Percentiles rank a stretch among this genome's conserved stretches.
Evolutionary conservation across 1,140 invertebrate genomes (phyloP).

Genomic region (Drosophila pandora): DNA sequence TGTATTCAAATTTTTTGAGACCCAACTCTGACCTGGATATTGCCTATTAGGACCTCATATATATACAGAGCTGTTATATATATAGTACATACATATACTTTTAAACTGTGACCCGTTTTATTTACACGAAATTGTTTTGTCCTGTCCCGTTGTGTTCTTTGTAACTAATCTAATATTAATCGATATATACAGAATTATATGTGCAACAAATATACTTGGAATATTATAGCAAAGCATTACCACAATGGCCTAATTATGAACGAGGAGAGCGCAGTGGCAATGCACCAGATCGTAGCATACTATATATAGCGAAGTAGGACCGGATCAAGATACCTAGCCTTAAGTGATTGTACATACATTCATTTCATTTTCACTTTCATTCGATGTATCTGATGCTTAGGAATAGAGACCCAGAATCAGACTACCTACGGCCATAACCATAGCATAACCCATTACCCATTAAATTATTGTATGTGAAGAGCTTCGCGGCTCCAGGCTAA

Average conservation of each 20-base stretch:
- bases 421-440: not conserved
- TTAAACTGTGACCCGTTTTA: not conserved
- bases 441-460: not conserved
- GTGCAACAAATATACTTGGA: conserved; percentile 30
- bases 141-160: conserved; percentile 8
- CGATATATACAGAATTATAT: conserved; percentile 12
- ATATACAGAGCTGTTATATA: not conserved
- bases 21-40: not conserved
- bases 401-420: not conserved
- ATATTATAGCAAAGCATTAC: conserved; percentile 32
- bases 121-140: conserved; percentile 12
- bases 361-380: no score
- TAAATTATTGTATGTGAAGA: conserved; percentile 9
- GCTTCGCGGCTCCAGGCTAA: conserved; percentile 18
- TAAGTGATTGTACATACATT: conserved; percentile 40
- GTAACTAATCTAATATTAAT: conserved; percentile 17
- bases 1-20: not conserved
- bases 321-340: conserved; percentile 7
- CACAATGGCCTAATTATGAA: conserved; percentile 27
- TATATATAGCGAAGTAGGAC: not conserved
- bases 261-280: not conserved
- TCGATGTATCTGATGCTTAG: no score
- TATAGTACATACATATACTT: not conserved
- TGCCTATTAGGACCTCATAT: not conserved
- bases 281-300: conserved; percentile 5